Evolutionary conservation across 2,888 invertebrate genomes (phyloP), one percentile per base, ranked within the genome.

Genomic region (Tubiluchus corallicola): DNA sequence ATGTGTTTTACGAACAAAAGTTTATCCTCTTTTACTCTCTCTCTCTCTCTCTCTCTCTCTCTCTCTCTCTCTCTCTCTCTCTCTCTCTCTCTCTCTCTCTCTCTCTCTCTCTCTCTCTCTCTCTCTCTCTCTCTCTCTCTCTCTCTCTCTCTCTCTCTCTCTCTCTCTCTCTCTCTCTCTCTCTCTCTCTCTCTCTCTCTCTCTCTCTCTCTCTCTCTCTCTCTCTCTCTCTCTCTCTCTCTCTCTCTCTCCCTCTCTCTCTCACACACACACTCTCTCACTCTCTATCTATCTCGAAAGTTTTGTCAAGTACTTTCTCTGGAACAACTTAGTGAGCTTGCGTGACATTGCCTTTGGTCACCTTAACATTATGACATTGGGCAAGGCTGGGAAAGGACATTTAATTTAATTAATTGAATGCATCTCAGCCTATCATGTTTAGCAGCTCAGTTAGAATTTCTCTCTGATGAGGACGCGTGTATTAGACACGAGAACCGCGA

Each of bases 21-120:
- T n/a, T n/a, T n/a, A n/a, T 29, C n/a, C 29, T 29, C 29, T 29
- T 29, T 29, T 29, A n/a, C n/a, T 29, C 29, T 29, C 29, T 29
- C n/a, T 29, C 29, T 29, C 29, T 29, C n/a, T 29, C 9, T 29
- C 29, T 29, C 9, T 29, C n/a, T 29, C 9, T 9, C 29, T 29
- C 9, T 29, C n/a, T 29, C 29, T 29, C 9, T 29, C 29, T 29
- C 29, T 9, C 29, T n/a, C 29, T 9, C 29, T 29, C 29, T 29
- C n/a, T 29, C 29, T 29, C 29, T 29, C 29, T n/a, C 29, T n/a
- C 29, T 9, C n/a, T n/a, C n/a, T n/a, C n/a, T n/a, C n/a, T n/a
- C 29, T n/a, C n/a, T n/a, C 9, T 29, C 29, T 29, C 29, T n/a
- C 29, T 29, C 29, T n/a, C 9, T n/a, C 29, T 9, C 29, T 29